A percentile compares a stretch with the other conserved stretches of the same genome.
Conservation (phyloP, 1,140 invertebrate genomes). For the Ectropis grisescens region DNA sequence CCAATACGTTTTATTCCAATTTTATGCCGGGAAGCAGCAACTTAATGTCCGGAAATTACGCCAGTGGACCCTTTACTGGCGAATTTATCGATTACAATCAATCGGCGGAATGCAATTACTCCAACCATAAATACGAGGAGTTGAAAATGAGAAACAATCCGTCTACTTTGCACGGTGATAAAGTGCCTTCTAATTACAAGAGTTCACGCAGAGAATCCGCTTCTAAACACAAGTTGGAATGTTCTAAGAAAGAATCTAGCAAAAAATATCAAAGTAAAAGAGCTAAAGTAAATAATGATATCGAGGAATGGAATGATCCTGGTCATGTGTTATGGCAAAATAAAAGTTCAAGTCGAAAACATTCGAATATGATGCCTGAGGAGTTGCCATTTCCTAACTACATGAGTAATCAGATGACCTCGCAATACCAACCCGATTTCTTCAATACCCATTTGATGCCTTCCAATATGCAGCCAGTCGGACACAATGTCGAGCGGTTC, state of each 20-base stretch:
- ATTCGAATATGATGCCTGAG: constrained; percentile 48
- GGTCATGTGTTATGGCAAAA: constrained; percentile 52
- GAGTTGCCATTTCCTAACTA: constrained; percentile 51
- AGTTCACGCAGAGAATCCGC: constrained; percentile 43
- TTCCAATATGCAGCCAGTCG: constrained; percentile 41
- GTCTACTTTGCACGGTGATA: constrained; percentile 37
- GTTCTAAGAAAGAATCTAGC: constrained; percentile 54
- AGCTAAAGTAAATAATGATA: constrained; percentile 39
- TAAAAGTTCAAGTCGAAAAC: constrained; percentile 41
- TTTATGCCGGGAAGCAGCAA: constrained; percentile 52
- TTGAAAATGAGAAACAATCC: constrained; percentile 49
- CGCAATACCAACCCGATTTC: constrained; percentile 52
- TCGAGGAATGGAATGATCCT: constrained; percentile 51
- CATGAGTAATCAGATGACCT: constrained; percentile 46
- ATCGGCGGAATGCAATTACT: constrained; percentile 48
- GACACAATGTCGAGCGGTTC: constrained; percentile 39
- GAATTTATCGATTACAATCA: constrained; percentile 61
- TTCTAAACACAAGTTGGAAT: constrained; percentile 58
- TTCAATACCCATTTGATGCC: constrained; percentile 56
- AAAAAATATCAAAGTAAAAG: constrained; percentile 60
- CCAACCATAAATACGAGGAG: constrained; percentile 52
- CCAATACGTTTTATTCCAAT: constrained; percentile 59
- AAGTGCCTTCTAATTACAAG: constrained; percentile 36
- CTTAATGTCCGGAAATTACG: constrained; percentile 49
- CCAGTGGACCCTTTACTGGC: constrained; percentile 40